phyloP scores from a whole-genome alignment of 2,888 invertebrate genomes.

The Germaria angustata region DNA sequence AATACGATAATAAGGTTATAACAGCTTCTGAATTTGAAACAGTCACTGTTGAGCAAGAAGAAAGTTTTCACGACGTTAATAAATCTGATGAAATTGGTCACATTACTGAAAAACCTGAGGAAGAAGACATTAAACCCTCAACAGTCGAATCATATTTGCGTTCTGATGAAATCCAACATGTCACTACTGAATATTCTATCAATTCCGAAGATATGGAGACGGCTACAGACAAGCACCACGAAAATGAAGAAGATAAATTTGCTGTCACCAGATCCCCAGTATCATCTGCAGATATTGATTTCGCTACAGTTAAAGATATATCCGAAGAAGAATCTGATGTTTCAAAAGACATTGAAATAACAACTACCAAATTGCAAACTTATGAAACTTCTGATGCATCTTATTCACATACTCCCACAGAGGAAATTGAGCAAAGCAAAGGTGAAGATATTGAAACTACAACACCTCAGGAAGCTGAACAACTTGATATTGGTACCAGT shows the following conservation, averaged over 20 bases:
- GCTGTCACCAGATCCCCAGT: conserved; percentile 1
- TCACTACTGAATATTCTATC: background rate
- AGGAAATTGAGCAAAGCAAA: background rate
- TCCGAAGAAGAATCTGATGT: background rate
- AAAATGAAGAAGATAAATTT: conserved; percentile 7
- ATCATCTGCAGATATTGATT: conserved; percentile 6
- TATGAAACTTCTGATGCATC: conserved; percentile 5
- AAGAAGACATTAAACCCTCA: background rate
- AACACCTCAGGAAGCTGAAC: conserved; percentile 8
- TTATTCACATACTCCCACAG: background rate
- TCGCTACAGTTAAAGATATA: background rate
- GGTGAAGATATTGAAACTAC: background rate
- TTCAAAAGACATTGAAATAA: conserved; percentile 10
- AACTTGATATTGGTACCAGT: conserved; percentile 6
- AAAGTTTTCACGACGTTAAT: background rate
- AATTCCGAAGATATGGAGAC: conserved; percentile 5
- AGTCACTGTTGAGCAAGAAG: conserved; percentile 14
- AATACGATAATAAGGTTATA: conserved; percentile 6
- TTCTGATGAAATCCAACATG: conserved; percentile 4
- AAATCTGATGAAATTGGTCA: background rate
- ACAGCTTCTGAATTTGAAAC: conserved; percentile 31
- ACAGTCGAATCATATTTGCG: conserved; percentile 9
- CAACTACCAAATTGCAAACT: background rate
- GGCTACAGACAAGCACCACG: background rate
- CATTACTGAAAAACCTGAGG: conserved; percentile 24